A percentile compares a stretch with the other conserved stretches of the same genome.
Evolutionary conservation across 2,888 invertebrate genomes (phyloP).

Genomic region (Argyresthia goedartella): DNA sequence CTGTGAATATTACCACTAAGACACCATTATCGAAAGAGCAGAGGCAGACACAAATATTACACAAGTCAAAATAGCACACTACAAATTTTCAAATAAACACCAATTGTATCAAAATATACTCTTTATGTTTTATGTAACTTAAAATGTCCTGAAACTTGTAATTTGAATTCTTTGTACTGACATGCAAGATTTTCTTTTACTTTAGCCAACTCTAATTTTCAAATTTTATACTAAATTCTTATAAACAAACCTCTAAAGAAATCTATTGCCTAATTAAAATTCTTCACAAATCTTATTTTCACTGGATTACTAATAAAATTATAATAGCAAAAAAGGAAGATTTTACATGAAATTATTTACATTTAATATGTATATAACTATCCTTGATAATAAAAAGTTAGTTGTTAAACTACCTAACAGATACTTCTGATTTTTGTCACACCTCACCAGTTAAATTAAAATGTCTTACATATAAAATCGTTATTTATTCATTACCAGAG

Average conservation of each 20-base stretch:
- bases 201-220: slow-evolving; percentile 18
- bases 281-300: slow-evolving; percentile 1
- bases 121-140: slow-evolving; percentile 32
- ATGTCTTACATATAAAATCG: too few species aligned
- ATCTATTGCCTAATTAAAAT: slow-evolving; percentile 31
- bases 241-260: slow-evolving; percentile 24
- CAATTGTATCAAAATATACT: slow-evolving; percentile 58
- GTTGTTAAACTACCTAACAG: too few species aligned
- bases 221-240: slow-evolving; percentile 44
- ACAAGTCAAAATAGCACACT: slow-evolving; percentile 18
- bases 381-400: not conserved
- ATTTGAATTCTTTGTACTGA: slow-evolving; percentile 61
- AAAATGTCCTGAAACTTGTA: slow-evolving; percentile 21
- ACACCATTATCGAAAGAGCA: not conserved
- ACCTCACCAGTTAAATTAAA: too few species aligned
- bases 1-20: too few species aligned
- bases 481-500: too few species aligned
- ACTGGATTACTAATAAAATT: not conserved
- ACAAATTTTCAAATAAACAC: slow-evolving; percentile 31
- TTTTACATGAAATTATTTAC: not conserved
- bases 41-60: slow-evolving; percentile 12
- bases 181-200: slow-evolving; percentile 43
- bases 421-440: too few species aligned
- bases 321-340: not conserved
- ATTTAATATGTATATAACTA: not conserved